Evolutionary conservation across 2,888 invertebrate species (phyloP), one percentile per base, ranked within the genome.

Genomic region (Trichacis sp.): DNA sequence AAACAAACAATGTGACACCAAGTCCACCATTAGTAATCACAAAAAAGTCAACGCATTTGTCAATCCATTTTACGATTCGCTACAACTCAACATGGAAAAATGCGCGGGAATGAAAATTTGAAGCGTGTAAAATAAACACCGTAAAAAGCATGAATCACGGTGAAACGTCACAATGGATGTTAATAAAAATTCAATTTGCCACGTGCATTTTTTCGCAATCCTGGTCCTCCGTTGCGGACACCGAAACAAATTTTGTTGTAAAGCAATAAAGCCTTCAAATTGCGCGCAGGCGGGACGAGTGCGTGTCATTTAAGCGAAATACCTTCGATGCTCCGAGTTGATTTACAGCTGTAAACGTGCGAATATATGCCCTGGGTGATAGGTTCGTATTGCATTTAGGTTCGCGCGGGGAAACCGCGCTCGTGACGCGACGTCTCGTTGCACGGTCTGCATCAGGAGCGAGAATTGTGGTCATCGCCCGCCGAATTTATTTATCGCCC

Each of bases 301-400:
- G 66, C 76, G 77, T 79, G 77, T 82, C 81, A 81, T 81, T 83
- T 81, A 79, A 78, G 80, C 75, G 79, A 78, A 81, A 83, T 81
- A 77, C 76, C 80, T 77, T 77, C 77, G 77, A 81, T 82, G 78
- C 79, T 77, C 68, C 72, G 73, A 78, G 80, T 75, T 83, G 81
- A 83, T 83, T 83, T 82, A 82, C 77, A 76, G 71, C 74, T 73
- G 64, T 58, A 64, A 61, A 64, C 49, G 58, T 58, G 65, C 55
- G 62, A 59, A 59, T 52, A 56, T 60, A 33, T 33, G 11, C 57
- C 51, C 54, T 53, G 64, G 42, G 64, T 52, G 64, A 57, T 24
- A 56, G 52, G n/a, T 46, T 60, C 60, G 65, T 61, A 19, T 60
- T 61, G 53, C 66, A 55, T 62, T 58, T 65, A 61, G 54, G 54